phyloP scores from a whole-genome alignment of 2,888 invertebrate genomes.

The Drosophila mimetica region DNA sequence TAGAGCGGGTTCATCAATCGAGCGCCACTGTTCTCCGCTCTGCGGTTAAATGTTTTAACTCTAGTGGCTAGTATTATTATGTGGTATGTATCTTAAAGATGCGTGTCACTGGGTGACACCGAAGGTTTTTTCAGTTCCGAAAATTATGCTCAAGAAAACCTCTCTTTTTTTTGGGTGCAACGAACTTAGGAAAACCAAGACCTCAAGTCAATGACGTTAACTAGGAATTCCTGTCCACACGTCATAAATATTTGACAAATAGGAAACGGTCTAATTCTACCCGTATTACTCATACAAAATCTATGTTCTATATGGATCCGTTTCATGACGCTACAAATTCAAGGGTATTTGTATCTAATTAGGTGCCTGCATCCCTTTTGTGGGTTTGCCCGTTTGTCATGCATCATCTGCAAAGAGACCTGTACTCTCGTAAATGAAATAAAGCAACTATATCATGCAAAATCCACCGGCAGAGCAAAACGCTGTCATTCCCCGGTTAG shows the following conservation, averaged over 20 bases:
- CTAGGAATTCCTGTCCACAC: conserved; percentile 19
- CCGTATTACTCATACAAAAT: conserved; percentile 45
- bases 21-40: conserved; percentile 31
- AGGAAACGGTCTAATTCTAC: conserved; percentile 12
- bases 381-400: conserved; percentile 41
- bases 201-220: conserved; percentile 44
- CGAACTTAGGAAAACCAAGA: conserved; percentile 46
- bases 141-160: conserved; percentile 24
- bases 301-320: conserved; percentile 2
- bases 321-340: not conserved
- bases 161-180: conserved; percentile 36
- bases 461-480: conserved; percentile 4
- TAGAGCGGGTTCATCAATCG: conserved; percentile 36
- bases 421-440: not conserved
- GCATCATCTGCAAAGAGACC: conserved; percentile 30
- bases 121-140: conserved; percentile 15
- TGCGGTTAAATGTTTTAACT: conserved; percentile 49
- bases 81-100: conserved; percentile 16
- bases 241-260: conserved; percentile 16
- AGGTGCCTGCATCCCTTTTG: conserved; percentile 8
- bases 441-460: conserved; percentile 5
- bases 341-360: not conserved
- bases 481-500: conserved; percentile 19
- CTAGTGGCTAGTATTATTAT: conserved; percentile 11
- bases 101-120: conserved; percentile 57